Evolutionary conservation across 2,113 vertebrate species (phyloP).

Genomic region (Limnothrissa miodon): DNA sequence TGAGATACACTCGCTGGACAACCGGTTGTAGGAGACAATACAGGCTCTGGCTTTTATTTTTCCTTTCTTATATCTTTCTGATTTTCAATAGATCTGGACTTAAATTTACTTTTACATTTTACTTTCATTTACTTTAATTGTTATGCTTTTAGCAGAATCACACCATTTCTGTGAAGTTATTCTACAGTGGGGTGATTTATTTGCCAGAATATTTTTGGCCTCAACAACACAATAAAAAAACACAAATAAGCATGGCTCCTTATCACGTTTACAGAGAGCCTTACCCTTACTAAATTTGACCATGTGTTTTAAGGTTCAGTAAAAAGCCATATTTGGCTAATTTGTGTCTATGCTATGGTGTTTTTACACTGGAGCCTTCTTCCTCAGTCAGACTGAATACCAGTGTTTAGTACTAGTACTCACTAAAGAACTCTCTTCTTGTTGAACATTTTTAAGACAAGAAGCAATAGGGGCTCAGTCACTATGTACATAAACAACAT

Average conservation of each 20-base stretch:
- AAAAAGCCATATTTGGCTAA: neutral
- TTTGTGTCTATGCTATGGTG: neutral
- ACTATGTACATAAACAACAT: neutral
- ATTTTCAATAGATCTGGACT: neutral
- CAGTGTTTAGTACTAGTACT: neutral
- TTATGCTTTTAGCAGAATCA: too few relatives aligned
- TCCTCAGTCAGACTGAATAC: neutral
- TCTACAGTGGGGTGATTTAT: neutral
- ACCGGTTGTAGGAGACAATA: neutral
- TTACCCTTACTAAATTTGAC: neutral
- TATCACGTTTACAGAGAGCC: neutral
- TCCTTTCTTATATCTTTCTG: neutral
- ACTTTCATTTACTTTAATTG: too few relatives aligned
- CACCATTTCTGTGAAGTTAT: neutral
- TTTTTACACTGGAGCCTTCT: neutral
- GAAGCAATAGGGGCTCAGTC: neutral
- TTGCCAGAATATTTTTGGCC: neutral
- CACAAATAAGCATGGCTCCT: neutral
- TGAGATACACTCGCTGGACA: slow-evolving; percentile 42
- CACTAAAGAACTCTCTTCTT: neutral
- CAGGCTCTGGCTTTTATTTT: neutral
- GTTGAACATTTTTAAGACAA: neutral
- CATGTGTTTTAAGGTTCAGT: neutral
- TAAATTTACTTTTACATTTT: too few relatives aligned
- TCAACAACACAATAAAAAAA: neutral